Base-by-base conservation (phyloP, 2,113 vertebrate species). In the Bubo bubo region DNA sequence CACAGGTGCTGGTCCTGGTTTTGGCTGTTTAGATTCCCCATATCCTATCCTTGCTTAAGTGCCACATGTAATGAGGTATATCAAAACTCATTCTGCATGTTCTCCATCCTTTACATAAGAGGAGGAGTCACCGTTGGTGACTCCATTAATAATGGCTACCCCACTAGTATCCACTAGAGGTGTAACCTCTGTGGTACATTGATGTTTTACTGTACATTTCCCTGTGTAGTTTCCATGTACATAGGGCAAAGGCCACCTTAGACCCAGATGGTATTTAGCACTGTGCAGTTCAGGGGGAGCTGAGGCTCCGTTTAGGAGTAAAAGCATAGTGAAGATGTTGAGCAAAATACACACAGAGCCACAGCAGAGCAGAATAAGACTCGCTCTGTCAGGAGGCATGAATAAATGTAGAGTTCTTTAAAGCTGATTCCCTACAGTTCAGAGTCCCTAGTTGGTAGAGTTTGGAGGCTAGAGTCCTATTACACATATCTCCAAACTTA, bases 111-210 rank as follows among this genome's bases (percentile, higher is more conserved):
- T 70, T 49, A 8, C 14, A 7, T 56, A 64, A 68, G 23, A 88
- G 15, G 8, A 80, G 14, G 16, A 60, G 4, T 59, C 22, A 26
- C 6, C 1, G 1, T 8, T 67, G 12, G 3, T 81, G 74, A 74
- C 24, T 21, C 16, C 43, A 45, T 45, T 45, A 45, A 18, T 45
- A 53, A 14, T 18, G 4, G 12, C 41, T 84, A 39, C 21, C 4
- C 4, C 9, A 3, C 71, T 68, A 45, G 4, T 50, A 59, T 47
- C 1, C 0, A 22, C 9, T 24, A 27, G 32, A 72, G 7, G 4
- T 52, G 3, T n/a, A 74, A 58, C 3, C n/a, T 79, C n/a, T 49
- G 17, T 10, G 4, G 21, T 14, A 4, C 24, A 14, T 23, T 72
- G 8, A 75, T 19, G 4, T 19, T 35, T 35, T 79, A 24, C 21